phyloP scores from a whole-genome alignment of 2,888 invertebrate species.

The Slavum lentiscoides region DNA sequence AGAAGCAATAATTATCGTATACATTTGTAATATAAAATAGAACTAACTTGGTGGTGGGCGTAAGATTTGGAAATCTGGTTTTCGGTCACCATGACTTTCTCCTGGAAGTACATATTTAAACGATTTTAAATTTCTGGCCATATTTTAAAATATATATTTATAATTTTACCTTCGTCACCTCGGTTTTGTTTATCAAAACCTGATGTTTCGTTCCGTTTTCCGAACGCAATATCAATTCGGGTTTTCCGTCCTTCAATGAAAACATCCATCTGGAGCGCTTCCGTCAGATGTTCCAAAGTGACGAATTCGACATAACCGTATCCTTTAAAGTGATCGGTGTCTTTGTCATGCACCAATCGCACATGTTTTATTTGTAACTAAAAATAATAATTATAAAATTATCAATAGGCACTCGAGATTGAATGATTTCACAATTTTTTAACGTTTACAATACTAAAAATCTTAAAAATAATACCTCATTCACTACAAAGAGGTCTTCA shows the following conservation, averaged over 20 bases:
- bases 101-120: slow-evolving; percentile 30
- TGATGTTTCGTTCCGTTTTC: slow-evolving; percentile 74
- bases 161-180: slow-evolving; percentile 59
- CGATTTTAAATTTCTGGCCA: neutral
- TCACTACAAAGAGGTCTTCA: slow-evolving; percentile 74
- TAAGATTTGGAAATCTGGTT: slow-evolving; percentile 42
- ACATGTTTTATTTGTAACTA: slow-evolving; percentile 77
- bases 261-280: slow-evolving; percentile 80
- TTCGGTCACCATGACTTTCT: slow-evolving; percentile 42
- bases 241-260: slow-evolving; percentile 75
- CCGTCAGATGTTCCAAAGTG: slow-evolving; percentile 74
- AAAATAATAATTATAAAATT: slow-evolving; percentile 49
- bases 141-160: neutral
- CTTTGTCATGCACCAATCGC: slow-evolving; percentile 89
- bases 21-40: neutral
- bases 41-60: slow-evolving; percentile 47
- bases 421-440: neutral
- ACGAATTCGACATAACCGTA: slow-evolving; percentile 98
- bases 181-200: slow-evolving; percentile 69
- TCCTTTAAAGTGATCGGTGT: slow-evolving; percentile 94
- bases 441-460: too few species aligned
- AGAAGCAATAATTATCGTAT: too few species aligned
- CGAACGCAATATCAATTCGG: slow-evolving; percentile 81
- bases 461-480: slow-evolving; percentile 59
- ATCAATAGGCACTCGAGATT: slow-evolving; percentile 22